phyloP scores from a whole-genome alignment of 2,797 vertebrate species.

The Girardinus metallicus region DNA sequence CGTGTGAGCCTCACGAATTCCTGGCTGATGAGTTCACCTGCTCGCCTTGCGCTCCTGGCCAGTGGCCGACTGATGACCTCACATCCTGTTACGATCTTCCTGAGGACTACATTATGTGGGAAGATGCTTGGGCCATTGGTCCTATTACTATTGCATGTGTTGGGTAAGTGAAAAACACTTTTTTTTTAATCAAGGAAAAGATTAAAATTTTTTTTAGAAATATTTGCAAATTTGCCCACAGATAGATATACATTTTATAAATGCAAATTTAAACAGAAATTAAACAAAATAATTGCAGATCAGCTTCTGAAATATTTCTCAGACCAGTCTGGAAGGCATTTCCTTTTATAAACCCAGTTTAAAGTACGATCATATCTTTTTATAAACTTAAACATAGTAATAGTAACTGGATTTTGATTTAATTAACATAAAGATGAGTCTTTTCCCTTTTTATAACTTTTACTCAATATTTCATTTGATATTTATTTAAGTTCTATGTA shows the following conservation, averaged over 20 bases:
- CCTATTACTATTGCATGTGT: constrained; percentile 95
- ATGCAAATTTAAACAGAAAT: background rate
- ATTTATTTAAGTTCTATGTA: too few species aligned
- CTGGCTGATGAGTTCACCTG: constrained; percentile 96
- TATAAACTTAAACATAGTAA: background rate
- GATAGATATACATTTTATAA: background rate
- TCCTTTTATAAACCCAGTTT: background rate
- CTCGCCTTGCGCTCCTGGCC: constrained; percentile 89
- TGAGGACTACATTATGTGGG: constrained; percentile 98
- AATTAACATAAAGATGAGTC: background rate
- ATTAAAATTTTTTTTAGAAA: background rate
- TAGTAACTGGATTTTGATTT: background rate
- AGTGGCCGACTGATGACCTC: constrained; percentile 93
- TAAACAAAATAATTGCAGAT: background rate
- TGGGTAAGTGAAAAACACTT: constrained; percentile 75
- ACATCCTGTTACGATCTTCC: constrained; percentile 93
- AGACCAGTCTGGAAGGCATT: background rate
- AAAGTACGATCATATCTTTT: background rate
- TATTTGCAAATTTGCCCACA: background rate
- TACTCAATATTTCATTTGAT: background rate
- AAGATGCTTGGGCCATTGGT: constrained; percentile 97
- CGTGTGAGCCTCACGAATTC: constrained; percentile 95
- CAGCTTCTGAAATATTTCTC: background rate
- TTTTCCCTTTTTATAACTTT: background rate
- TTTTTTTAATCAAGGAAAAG: background rate